A percentile compares a stretch with the other conserved stretches of the same genome.
These are phyloP conservation scores for Dromas ardeola DNA, from an alignment of 2,113 vertebrate genomes.

Conservation along the genomic window DNA sequence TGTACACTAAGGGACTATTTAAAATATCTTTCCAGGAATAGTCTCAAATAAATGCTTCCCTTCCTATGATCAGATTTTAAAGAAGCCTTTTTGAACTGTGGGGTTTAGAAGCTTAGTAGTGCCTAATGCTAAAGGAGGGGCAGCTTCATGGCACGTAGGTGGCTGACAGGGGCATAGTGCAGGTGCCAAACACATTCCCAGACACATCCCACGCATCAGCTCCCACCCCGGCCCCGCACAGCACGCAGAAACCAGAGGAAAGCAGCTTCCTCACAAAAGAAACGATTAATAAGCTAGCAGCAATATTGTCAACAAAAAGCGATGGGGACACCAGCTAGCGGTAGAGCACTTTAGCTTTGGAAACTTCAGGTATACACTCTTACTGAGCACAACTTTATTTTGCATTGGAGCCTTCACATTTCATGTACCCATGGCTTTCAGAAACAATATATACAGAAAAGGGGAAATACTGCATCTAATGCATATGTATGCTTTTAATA, in stretches of 20 bases:
- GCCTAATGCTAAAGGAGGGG: neutral
- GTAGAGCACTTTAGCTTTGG: neutral
- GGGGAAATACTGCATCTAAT: neutral
- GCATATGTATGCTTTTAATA: neutral
- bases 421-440: neutral
- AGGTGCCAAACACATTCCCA: neutral
- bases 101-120: neutral
- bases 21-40: neutral
- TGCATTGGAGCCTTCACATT: neutral
- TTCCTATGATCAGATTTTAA: neutral
- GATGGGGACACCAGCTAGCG: neutral
- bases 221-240: neutral
- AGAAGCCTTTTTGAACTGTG: neutral
- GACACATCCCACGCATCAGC: rapidly evolving
- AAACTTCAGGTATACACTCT: neutral
- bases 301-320: neutral
- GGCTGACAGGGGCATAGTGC: neutral
- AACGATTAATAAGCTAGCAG: neutral
- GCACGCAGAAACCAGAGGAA: neutral
- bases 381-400: neutral
- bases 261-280: neutral
- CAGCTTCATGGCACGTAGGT: rapidly evolving
- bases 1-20: neutral
- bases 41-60: neutral
- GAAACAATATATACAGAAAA: neutral